A percentile compares a stretch with the other conserved stretches of the same genome.
These are phyloP conservation scores for Bombus confusus DNA, from an alignment of 1,140 invertebrate species.

Conservation along the genomic window DNA sequence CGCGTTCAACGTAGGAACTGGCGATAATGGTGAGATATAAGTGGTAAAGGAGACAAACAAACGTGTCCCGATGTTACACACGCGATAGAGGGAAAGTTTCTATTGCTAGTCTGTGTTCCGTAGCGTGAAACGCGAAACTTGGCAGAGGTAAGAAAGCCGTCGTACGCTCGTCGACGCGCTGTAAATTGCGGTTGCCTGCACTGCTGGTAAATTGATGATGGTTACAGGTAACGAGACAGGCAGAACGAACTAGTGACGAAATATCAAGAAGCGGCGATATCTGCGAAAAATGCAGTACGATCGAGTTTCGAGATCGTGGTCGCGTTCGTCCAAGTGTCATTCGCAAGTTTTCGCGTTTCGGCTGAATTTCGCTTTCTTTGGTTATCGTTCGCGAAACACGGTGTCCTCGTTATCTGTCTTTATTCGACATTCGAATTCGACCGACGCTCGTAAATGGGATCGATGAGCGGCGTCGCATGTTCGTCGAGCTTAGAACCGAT, in stretches of 20 bases:
- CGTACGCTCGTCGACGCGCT: conserved; percentile 28
- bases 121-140: conserved; percentile 31
- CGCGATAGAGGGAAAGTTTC: conserved; percentile 11
- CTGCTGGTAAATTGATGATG: conserved; percentile 47
- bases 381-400: conserved; percentile 2
- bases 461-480: neutral
- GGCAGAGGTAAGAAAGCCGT: conserved; percentile 25
- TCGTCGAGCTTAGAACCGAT: neutral
- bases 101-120: neutral
- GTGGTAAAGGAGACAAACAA: neutral
- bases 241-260: conserved; percentile 17
- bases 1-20: too few species aligned
- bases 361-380: conserved; percentile 21
- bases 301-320: too few species aligned
- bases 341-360: conserved; percentile 50
- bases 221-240: conserved; percentile 55
- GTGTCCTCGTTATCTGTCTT: neutral
- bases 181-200: conserved; percentile 51
- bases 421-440: neutral
- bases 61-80: neutral
- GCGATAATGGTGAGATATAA: neutral
- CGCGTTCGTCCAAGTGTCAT: conserved; percentile 52
- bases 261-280: neutral
- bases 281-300: neutral
- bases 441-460: neutral